Evolutionary conservation across 1,140 invertebrate species (phyloP), one percentile per base, ranked within the genome.

Genomic region (Drosophila ercepeae): DNA sequence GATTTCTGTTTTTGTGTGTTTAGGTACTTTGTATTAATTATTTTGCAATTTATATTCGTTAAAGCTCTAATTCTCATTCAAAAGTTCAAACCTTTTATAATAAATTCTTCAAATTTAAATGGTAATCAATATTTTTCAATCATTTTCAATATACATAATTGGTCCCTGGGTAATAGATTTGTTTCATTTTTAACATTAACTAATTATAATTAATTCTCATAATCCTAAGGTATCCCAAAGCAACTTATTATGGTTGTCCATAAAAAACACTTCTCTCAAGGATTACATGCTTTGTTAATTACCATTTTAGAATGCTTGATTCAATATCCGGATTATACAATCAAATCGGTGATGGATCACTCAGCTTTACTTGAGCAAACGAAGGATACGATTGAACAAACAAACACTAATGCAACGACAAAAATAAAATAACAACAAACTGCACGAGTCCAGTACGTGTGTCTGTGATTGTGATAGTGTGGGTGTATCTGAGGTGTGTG

Each of bases 341-440:
- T 13, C 25, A 42, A 25, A 71, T 63, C 29, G 18, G 25, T 63
- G 49, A 21, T 23, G 49, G 36, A 71, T 18, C 41, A 50, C 13
- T 70, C 48, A 59, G 14, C 50, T 7, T 61, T 61, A 75, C 76
- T 86, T 69, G 67, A 68, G 75, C 79, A 75, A 83, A 82, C 81
- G 78, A 64, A 64, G 49, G 79, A 61, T 72, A 72, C 55, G 77
- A 86, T 44, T 73, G 42, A 72, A 72, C 69, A 25, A 72, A 71
- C 49, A 72, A 70, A 73, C 57, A 53, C 69, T 73, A 72, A 54
- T 27, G 69, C 65, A 82, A 78, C 81, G 63, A 83, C 57, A 69
- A 79, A 60, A 76, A 71, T 53, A 83, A 67, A 65, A 75, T 58
- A 82, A 82, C 63, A 78, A 79, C 63, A 79, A 84, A 81, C 69